Percentiles rank a stretch among this genome's conserved stretches.
Conservation (phyloP, 1,140 invertebrate genomes). For the Belonocnema kinseyi region DNA sequence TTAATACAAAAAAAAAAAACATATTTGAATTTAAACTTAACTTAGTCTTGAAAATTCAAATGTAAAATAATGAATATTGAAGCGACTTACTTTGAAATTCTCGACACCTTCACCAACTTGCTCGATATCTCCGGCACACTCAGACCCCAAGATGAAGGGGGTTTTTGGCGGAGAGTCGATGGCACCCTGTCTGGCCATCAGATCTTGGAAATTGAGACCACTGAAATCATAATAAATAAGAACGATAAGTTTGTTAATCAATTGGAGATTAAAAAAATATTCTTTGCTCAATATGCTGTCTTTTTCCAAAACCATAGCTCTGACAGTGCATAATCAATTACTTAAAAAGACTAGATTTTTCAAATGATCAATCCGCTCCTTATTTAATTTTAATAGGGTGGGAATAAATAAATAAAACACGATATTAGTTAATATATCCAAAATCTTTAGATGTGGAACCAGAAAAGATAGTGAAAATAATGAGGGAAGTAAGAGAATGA, state of each 20-base stretch:
- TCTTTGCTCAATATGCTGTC: not conserved
- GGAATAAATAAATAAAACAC: too few relatives aligned
- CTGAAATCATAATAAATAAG: constrained; percentile 74
- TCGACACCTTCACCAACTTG: constrained; percentile 88
- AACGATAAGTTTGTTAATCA: not conserved
- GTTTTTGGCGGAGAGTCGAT: constrained; percentile 90
- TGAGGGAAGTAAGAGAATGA: too few relatives aligned
- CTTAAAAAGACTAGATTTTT: too few relatives aligned
- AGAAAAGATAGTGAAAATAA: too few relatives aligned
- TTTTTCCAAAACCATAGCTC: not conserved
- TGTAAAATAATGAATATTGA: constrained; percentile 18
- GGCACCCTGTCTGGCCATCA: constrained; percentile 90
- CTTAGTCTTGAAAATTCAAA: constrained; percentile 32
- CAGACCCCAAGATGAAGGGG: constrained; percentile 91
- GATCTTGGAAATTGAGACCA: constrained; percentile 88
- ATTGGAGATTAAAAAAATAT: constrained; percentile 7
- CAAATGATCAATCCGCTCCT: too few relatives aligned
- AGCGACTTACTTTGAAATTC: constrained; percentile 84
- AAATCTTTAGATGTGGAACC: too few relatives aligned
- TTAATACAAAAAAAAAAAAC: not conserved
- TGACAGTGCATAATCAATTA: too few relatives aligned
- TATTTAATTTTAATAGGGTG: too few relatives aligned
- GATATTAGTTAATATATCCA: too few relatives aligned
- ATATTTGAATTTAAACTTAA: constrained; percentile 32
- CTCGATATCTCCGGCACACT: constrained; percentile 90